Base-by-base conservation (phyloP, 2,113 vertebrate species). In the Catharus bicknelli region DNA sequence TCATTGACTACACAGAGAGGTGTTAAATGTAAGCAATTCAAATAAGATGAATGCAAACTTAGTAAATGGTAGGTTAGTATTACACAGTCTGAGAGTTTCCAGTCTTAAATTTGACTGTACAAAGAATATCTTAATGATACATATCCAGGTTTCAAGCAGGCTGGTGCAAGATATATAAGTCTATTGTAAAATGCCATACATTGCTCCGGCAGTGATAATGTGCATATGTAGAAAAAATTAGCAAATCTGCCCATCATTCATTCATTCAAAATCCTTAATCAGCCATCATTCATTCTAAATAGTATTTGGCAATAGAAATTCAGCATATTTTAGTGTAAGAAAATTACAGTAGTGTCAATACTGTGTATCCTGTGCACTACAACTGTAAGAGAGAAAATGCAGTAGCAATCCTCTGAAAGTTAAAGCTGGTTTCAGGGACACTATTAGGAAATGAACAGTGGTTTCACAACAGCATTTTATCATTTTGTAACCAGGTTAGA, bases 401-500 rank as follows among this genome's bases (percentile, higher is more conserved):
- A 27, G 21, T 81, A 63, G 40, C 84, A 83, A 20, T 51, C 40
- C 61, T 63, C 45, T 80, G 79, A 54, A 62, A 91, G 73, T 67
- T 94, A 88, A 91, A 86, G 63, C 82, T 94, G n/a, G 30, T 94
- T 94, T 93, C 79, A 93, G 85, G 91, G 85, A 77, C 53, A 83
- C 48, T 95, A 36, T 93, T 94, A 93, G 85, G 95, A 95, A 96
- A 96, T 83, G n/a, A 90, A 67, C 5, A 81, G 82, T 74, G 64
- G 88, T 96, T 96, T 95, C 93, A 90, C 82, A 95, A 96, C 75
- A 88, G 61, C 69, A 79, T 90, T 96, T 94, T 95, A 88, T 88
- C 22, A 4, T 96, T 95, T 94, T 95, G 94, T 92, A 96, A 96
- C 88, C 82, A 83, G 85, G 89, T 90, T 93, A 88, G 91, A 92